phyloP scores from a whole-genome alignment of 1,140 invertebrate genomes.

The Myzus persicae region DNA sequence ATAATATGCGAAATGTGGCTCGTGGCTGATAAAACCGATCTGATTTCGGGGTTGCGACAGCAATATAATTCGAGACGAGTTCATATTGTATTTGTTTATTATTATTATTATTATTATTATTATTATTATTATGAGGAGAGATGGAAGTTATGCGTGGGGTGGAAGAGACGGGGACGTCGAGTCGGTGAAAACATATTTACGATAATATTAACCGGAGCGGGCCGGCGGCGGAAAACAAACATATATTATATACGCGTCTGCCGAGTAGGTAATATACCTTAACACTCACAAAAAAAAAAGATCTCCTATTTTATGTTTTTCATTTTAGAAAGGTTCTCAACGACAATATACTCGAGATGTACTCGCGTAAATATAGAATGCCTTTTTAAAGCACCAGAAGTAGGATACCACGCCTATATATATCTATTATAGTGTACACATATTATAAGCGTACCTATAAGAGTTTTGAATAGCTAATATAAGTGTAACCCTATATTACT shows the following conservation, averaged over 20 bases:
- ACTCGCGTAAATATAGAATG: conserved; percentile 1
- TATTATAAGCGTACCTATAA: neutral
- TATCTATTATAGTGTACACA: neutral
- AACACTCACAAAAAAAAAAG: neutral
- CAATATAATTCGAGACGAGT: neutral
- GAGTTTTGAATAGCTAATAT: conserved; percentile 20
- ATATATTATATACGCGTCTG: neutral
- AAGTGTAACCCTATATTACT: neutral
- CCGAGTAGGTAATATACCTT: neutral
- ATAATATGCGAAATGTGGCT: neutral
- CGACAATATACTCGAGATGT: conserved; percentile 20
- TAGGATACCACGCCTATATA: neutral
- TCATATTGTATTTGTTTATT: neutral
- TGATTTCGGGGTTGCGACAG: neutral
- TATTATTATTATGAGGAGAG: neutral
- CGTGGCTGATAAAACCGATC: neutral
- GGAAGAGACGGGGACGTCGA: neutral
- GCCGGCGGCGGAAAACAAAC: neutral
- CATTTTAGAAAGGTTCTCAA: neutral
- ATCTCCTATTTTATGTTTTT: conserved; percentile 14
- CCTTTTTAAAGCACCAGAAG: conserved; percentile 10
- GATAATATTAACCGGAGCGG: neutral
- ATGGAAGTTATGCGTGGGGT: neutral
- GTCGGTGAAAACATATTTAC: neutral
- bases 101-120: neutral